Base-by-base conservation (phyloP, 2,113 vertebrate genomes). In the Lagopus leucura region DNA sequence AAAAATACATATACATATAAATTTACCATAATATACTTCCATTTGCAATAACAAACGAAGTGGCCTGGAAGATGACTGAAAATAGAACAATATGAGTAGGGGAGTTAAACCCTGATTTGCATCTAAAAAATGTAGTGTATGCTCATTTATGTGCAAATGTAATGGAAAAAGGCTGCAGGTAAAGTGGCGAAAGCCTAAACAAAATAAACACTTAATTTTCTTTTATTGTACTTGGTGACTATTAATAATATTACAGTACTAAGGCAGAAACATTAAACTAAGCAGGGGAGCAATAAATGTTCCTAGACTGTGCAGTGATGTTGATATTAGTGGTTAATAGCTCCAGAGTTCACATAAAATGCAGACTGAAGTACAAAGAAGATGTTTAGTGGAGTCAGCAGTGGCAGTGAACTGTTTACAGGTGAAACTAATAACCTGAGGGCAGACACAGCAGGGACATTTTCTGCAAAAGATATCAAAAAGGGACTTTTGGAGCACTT, bases 131-230 rank as follows among this genome's bases (percentile, higher is more conserved):
- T 97, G 94, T 96, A 94, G 91, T 60, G 50, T 95, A 72, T 91
- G 89, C 94, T 98, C 97, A 90, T 98, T 98, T 98, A 98, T 98
- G 97, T 98, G 97, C 97, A 98, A 98, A 98, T 98, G 97, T 98
- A 97, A 98, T 97, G 95, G 97, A 97, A 97, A 97, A 98, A 95
- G 89, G 96, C 97, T 98, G 93, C 96, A 98, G 97, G 97, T 98
- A 97, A 96, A 96, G 97, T 97, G 97, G 97, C 82, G 12, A 95
- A 97, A 95, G 94, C 94, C 97, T 97, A 96, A 95, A 91, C 95
- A 97, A 98, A 98, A 97, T 96, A 98, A 98, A 97, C 95, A 96
- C 97, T 97, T 97, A 95, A 97, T 98, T 98, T 98, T 98, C 96
- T 97, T 97, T 97, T 97, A 97, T 97, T 97, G 95, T 98, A 94